Evolutionary conservation across 2,797 vertebrate genomes (phyloP), one percentile per base, ranked within the genome.

Genomic region (Falco berigora): DNA sequence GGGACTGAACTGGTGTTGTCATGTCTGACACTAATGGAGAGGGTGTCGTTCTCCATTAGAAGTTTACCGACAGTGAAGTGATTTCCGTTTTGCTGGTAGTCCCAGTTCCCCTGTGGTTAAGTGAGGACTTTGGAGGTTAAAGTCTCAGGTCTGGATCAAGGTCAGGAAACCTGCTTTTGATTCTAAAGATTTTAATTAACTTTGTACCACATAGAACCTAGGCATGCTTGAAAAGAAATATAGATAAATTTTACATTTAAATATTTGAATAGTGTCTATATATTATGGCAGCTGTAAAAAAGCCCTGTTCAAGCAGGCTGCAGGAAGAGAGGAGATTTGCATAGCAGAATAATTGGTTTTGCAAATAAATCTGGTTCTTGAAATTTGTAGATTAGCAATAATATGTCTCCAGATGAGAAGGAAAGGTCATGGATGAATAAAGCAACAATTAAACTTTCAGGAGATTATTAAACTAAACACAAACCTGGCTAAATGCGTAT

Each of bases 281-380:
- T 86, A 64, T 88, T 95, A 89, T 55, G 81, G 49, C 0, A 12
- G 78, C 75, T 25, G 80, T 36, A 28, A 88, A 88, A 76, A 72
- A 89, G 50, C 55, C 71, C 85, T 15, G 46, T 42, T 92, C 92
- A 89, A 80, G 94, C 73, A 56, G 94, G 79, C 81, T 17, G 89
- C 25, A 7, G 76, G 61, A 90, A 50, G 78, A 93, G 89, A 64
- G 86, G 75, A 95, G 97, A 98, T 98, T 98, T 98, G 98, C 98
- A 98, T 98, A 98, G 95, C 89, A 97, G 97, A 98, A 98, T 98
- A 98, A 98, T 98, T 97, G 98, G 98, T 97, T 98, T 98, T 98
- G 97, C 97, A 97, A 98, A 98, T 98, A 98, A 98, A 98, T 97
- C 97, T 97, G 94, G 96, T 97, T 96, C 97, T 98, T 97, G 97